phyloP scores from a whole-genome alignment of 2,797 vertebrate genomes.

The Pipistrellus nathusii region DNA sequence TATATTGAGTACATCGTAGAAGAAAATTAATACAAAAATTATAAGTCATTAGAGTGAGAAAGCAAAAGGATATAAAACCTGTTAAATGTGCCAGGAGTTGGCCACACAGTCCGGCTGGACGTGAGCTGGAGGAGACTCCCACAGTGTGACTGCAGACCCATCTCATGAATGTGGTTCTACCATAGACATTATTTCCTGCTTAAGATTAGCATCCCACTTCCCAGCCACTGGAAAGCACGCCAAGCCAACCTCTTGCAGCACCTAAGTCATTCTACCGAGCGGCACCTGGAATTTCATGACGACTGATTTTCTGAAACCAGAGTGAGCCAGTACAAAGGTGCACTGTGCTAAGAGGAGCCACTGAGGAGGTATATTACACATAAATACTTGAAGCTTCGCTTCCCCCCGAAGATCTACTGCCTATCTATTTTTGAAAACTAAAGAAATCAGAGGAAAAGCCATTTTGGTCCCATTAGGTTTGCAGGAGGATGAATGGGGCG shows the following conservation, averaged over 20 bases:
- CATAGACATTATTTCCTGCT: not conserved
- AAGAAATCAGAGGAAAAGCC: slow-evolving; percentile 80
- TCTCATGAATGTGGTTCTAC: not conserved
- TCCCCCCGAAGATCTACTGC: slow-evolving; percentile 75
- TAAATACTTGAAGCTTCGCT: slow-evolving; percentile 70
- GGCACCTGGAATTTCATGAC: not conserved
- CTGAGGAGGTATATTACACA: slow-evolving; percentile 34
- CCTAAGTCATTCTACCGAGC: not conserved
- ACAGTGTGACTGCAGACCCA: accelerated
- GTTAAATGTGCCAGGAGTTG: not conserved
- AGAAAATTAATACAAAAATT: slow-evolving; percentile 27
- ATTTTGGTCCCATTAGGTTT: slow-evolving; percentile 82
- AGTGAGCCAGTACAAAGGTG: not conserved
- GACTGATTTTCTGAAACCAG: not conserved
- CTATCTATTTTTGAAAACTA: slow-evolving; percentile 82
- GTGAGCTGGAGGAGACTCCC: not conserved
- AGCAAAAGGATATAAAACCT: not conserved
- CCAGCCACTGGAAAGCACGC: not conserved
- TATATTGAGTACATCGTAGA: not conserved
- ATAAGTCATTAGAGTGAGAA: not conserved
- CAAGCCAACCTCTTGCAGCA: not conserved
- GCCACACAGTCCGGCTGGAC: not conserved
- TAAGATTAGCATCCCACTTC: not conserved
- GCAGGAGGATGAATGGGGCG: slow-evolving; percentile 81
- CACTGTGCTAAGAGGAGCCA: slow-evolving; percentile 30